Evolutionary conservation across 2,797 vertebrate species (phyloP).

Genomic region (Paramormyrops hopkinsi): DNA sequence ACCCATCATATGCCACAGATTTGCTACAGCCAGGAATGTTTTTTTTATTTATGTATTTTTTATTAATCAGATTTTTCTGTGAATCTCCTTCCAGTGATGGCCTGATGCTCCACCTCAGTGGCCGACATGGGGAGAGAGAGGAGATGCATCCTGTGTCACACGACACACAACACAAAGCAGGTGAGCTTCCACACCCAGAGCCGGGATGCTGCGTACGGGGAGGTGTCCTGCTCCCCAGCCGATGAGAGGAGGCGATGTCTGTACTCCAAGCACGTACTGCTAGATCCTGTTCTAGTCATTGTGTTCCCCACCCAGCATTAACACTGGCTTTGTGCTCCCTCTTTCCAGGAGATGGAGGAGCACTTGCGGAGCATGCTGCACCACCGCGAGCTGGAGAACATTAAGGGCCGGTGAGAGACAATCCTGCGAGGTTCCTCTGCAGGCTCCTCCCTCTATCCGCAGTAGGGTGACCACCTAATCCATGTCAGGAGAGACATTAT

Average conservation of each 20-base stretch:
- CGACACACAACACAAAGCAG: constrained; percentile 79
- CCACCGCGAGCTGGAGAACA: constrained; percentile 93
- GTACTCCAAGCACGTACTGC: neutral
- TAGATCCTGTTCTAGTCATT: neutral
- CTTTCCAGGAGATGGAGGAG: constrained; percentile 86
- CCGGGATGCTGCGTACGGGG: neutral
- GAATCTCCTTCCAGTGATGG: constrained; percentile 52
- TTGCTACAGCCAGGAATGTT: neutral
- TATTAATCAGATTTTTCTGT: neutral
- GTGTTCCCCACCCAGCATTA: neutral
- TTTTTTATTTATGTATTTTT: neutral
- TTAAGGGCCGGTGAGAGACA: constrained; percentile 85
- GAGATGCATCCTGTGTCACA: constrained; percentile 91
- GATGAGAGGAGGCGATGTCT: neutral
- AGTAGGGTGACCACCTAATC: neutral
- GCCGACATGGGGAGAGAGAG: constrained; percentile 78
- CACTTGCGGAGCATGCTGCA: constrained; percentile 98
- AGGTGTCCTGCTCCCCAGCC: neutral
- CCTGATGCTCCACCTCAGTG: constrained; percentile 48
- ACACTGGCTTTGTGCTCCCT: neutral
- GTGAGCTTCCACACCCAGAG: constrained; percentile 52
- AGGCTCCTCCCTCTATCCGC: neutral
- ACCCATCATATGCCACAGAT: neutral
- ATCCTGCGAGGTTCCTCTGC: neutral
- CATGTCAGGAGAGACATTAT: neutral